Conservation (phyloP, 2,113 vertebrate genomes). For the Maylandia zebra region DNA sequence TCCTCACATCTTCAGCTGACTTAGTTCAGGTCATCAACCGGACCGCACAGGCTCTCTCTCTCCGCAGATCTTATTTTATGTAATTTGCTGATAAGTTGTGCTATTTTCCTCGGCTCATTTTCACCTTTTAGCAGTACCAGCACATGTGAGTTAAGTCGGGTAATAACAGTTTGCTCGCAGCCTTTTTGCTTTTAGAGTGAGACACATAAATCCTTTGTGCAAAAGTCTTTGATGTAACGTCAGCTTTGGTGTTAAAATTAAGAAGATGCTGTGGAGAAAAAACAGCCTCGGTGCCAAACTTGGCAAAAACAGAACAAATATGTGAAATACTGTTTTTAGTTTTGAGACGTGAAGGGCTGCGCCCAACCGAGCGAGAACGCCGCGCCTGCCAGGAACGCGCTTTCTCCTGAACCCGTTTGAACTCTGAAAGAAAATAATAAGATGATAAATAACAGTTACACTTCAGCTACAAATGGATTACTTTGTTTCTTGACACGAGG, state of each 20-base stretch:
- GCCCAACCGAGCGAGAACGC: not conserved
- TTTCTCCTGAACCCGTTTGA: not conserved
- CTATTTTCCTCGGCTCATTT: conserved; percentile 23
- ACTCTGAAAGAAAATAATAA: not conserved
- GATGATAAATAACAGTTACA: not conserved
- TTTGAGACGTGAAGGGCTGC: not conserved
- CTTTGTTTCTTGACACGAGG: not conserved
- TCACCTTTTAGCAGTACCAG: conserved; percentile 5
- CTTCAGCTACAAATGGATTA: not conserved
- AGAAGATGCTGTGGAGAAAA: not conserved
- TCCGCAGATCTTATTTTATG: not conserved
- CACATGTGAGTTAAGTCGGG: not conserved
- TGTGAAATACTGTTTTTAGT: not conserved
- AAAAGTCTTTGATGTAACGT: not conserved
- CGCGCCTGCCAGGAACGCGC: not conserved
- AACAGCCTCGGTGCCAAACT: not conserved
- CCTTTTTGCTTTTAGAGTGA: not conserved
- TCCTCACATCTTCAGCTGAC: not conserved
- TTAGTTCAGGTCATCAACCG: conserved; percentile 15
- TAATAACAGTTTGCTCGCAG: not conserved
- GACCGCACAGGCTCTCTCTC: not conserved
- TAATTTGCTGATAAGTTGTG: conserved; percentile 5
- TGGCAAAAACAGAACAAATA: not conserved
- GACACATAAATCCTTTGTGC: not conserved
- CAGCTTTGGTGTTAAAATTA: not conserved